Base-by-base conservation (phyloP, 1,140 invertebrate species). In the Drosophila orosa region DNA sequence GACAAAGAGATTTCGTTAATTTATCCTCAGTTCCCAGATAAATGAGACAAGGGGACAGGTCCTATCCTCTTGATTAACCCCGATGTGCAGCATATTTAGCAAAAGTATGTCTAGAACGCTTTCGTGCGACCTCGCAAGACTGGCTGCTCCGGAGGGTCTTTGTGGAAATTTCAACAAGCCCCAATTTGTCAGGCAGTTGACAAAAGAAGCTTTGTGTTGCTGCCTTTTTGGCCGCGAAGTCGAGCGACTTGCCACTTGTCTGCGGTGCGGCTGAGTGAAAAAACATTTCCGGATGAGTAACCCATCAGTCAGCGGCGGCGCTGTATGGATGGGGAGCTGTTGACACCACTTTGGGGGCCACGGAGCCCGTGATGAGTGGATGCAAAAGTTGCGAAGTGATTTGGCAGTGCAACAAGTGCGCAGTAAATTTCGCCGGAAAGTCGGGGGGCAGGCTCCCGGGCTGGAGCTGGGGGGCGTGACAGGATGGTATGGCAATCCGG, bases 261-360 rank as follows among this genome's bases (percentile, higher is more conserved):
- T 66, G 65, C 44, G 65, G 45, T 40, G 55, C 47, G 71, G 67
- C 54, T 63, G 67, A 78, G 55, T 72, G 58, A 58, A 78, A 86
- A 89, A 89, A 78, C 76, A 87, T 87, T 87, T 87, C 84, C 84
- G 84, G 84, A 87, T 87, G 84, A 87, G 79, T 76, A 89, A 89
- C 68, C 81, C 84, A 87, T 87, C 84, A 87, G 84, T 89, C 80
- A 89, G 80, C 42, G 68, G 27, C n/a, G 24, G 47, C 48, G 40
- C 24, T 29, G 35, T 22, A 48, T 71, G 48, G 54, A 71, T 48
- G 68, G 60, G 57, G 77, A 77, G 72, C 72, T 87, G 84, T 83
- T 87, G 84, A 89, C 84, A 87, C 80, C 84, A 87, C 84, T 87
- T 87, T 84, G 84, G 84, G 77, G 80, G 84, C 68, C 79, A 83